These are phyloP conservation scores for Orthonevra nobilis DNA, from an alignment of 2,888 invertebrate species.

Conservation along the genomic window DNA sequence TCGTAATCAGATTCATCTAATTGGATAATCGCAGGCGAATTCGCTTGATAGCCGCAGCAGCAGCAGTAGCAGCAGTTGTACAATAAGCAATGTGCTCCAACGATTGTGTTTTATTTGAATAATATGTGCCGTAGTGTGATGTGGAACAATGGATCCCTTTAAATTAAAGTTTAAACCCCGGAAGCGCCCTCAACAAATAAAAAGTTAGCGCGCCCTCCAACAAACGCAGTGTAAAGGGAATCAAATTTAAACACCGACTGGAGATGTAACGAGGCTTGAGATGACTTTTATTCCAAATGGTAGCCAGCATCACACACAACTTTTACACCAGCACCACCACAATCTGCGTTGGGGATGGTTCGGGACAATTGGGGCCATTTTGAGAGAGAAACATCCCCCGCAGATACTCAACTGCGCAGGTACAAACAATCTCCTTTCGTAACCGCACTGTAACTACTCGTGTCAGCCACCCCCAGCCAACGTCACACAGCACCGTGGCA, in stretches of 20 bases:
- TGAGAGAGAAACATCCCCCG: slow-evolving; percentile 2
- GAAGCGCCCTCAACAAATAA: slow-evolving; percentile 22
- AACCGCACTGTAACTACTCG: slow-evolving; percentile 5
- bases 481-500: no score
- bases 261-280: slow-evolving; percentile 30
- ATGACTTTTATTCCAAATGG: slow-evolving; percentile 61
- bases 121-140: no score
- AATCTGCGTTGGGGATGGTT: slow-evolving; percentile 46
- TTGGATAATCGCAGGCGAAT: slow-evolving; percentile 67
- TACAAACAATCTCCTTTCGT: slow-evolving; percentile 56
- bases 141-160: not conserved
- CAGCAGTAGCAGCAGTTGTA: not conserved
- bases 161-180: slow-evolving; percentile 32
- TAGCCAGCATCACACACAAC: slow-evolving; percentile 4
- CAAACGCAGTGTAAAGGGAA: slow-evolving; percentile 27
- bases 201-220: not conserved
- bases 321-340: slow-evolving; percentile 28
- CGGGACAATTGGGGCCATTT: slow-evolving; percentile 31
- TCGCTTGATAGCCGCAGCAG: slow-evolving; percentile 9
- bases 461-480: not conserved
- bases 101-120: not conserved
- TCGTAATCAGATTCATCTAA: slow-evolving; percentile 42
- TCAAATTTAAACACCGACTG: slow-evolving; percentile 60
- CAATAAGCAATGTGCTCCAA: not conserved
- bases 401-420: slow-evolving; percentile 41